Base-by-base conservation (phyloP, 2,888 invertebrate genomes). In the Folsomia candida region DNA sequence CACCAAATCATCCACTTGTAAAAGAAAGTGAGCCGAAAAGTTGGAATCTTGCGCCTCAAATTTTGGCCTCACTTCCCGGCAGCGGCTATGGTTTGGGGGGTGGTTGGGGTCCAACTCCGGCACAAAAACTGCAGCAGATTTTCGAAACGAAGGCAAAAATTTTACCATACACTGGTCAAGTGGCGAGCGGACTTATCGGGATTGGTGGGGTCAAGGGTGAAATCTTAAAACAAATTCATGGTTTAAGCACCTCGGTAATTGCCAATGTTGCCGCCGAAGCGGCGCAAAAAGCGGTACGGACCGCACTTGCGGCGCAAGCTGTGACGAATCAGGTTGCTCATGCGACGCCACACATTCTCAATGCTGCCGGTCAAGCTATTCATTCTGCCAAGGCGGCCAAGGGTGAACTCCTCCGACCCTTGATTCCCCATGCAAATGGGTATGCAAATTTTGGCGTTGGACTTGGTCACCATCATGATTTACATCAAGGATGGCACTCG, bases 1-100 rank as follows among this genome's bases (percentile, higher is more conserved):
- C 80, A 2, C 76, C 78, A 66, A 78, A 80, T 57, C 80, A 80
- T 70, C 80, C 80, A 1, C 69, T 80, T 11, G 80, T 80, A 4
- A 76, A 79, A 61, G 76, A 76, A 24, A 73, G 76, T 0, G 78
- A 80, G 37, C 75, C 76, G 27, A 78, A 78, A 65, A 37, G 71
- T 26, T 73, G 73, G 61, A 73, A 74, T 37, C 64, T 78, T 0
- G 76, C 74, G 11, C 70, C 57, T 57, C 76, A 76, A 37, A 78
- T 80, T n/a, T 70, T 79, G 14, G 76, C 78, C 2, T 18, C 63
- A 47, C 67, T 78, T 22, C 78, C 80, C 0, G 1, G 68, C 70
- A 24, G 67, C 61, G 18, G n/a, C 20, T 69, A 72, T 1, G 18
- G n/a, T 22, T 1, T 2, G 0, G 24, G 25, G 2, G 63, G 66